A percentile compares a stretch with the other conserved stretches of the same genome.
Evolutionary conservation across 2,888 invertebrate genomes (phyloP).

Genomic region (Corbicula japonica): DNA sequence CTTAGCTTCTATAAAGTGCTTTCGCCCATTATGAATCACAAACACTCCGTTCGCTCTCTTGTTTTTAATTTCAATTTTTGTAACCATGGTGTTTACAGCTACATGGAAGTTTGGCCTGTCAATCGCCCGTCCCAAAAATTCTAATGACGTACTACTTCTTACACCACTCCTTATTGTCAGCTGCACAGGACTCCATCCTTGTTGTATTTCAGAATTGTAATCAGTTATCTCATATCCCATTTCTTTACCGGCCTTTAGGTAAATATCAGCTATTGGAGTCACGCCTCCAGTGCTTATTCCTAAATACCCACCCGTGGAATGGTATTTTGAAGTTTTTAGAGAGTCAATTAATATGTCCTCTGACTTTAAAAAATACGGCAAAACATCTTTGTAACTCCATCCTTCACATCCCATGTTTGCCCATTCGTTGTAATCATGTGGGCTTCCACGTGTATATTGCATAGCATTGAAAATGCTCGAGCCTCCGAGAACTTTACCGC

Average conservation of each 20-base stretch:
- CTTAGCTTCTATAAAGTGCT: conserved; percentile 67
- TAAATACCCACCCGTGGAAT: conserved; percentile 54
- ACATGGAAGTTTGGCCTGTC: conserved; percentile 56
- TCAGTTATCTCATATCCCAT: conserved; percentile 53
- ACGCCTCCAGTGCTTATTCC: conserved; percentile 57
- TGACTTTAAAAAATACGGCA: conserved; percentile 63
- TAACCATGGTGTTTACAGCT: conserved; percentile 61
- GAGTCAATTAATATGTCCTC: conserved; percentile 54
- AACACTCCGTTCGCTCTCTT: conserved; percentile 76
- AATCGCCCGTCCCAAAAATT: conserved; percentile 51
- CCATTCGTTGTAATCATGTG: conserved; percentile 58
- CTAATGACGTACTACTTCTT: conserved; percentile 50
- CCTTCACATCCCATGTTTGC: conserved; percentile 48
- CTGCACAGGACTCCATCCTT: conserved; percentile 57
- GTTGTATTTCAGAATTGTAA: conserved; percentile 54
- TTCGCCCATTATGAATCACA: conserved; percentile 68
- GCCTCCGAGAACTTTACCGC: conserved; percentile 62
- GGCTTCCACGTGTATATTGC: conserved; percentile 60
- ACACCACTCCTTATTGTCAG: conserved; percentile 49
- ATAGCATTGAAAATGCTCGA: conserved; percentile 58
- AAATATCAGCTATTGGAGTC: conserved; percentile 44
- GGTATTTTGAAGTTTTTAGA: conserved; percentile 58
- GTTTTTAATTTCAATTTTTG: conserved; percentile 75
- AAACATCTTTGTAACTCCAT: conserved; percentile 59
- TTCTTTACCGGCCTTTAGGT: conserved; percentile 51